Conservation (phyloP, 2,888 invertebrate species). For the Selenia dentaria region DNA sequence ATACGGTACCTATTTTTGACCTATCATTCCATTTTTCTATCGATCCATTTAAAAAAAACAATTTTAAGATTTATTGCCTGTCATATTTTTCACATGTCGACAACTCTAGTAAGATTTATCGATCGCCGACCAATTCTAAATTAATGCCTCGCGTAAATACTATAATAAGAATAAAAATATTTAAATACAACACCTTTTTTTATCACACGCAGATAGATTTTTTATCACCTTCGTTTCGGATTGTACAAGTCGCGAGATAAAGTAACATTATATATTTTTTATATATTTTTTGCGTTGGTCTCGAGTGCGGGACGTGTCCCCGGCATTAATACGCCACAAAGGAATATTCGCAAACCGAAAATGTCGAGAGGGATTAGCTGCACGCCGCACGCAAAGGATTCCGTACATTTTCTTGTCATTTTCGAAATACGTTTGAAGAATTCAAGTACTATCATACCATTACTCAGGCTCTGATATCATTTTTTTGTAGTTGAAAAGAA, state of each 20-base stretch:
- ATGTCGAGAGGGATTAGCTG: slow-evolving; percentile 32
- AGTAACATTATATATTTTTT: slow-evolving; percentile 22
- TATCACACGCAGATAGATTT: too few relatives aligned
- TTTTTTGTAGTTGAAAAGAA: neutral
- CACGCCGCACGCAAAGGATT: slow-evolving; percentile 15
- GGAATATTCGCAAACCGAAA: slow-evolving; percentile 23
- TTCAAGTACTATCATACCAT: slow-evolving; percentile 2
- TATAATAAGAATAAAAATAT: neutral
- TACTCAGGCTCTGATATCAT: neutral
- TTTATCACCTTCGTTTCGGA: slow-evolving; percentile 1
- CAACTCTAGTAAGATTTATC: too few relatives aligned
- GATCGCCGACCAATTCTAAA: too few relatives aligned
- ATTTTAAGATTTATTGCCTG: too few relatives aligned
- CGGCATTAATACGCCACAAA: slow-evolving; percentile 28
- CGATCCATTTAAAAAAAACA: too few relatives aligned
- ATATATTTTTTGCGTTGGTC: slow-evolving; percentile 20
- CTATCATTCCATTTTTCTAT: too few relatives aligned
- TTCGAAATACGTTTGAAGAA: slow-evolving; percentile 8
- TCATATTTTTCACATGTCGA: too few relatives aligned
- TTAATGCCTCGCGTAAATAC: neutral
- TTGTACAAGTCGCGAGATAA: slow-evolving; percentile 3
- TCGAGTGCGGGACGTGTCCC: slow-evolving; percentile 17
- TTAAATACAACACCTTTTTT: too few relatives aligned
- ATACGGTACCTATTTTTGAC: too few relatives aligned
- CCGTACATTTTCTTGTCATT: slow-evolving; percentile 20